Evolutionary conservation across 2,113 vertebrate genomes (phyloP).

Genomic region (Saccopteryx bilineata): DNA sequence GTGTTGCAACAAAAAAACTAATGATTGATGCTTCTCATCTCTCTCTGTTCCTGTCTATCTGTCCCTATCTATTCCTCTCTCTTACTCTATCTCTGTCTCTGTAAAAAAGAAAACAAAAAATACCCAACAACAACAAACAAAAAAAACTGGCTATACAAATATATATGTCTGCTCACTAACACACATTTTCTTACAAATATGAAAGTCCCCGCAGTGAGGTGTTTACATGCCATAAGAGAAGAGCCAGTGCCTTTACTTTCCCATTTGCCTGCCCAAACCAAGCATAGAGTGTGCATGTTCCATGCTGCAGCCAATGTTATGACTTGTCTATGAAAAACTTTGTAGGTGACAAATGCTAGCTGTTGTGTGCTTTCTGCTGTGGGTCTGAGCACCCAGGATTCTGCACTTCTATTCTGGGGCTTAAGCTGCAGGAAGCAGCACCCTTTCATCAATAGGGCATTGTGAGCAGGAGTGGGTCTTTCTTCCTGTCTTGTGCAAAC

Average conservation of each 20-base stretch:
- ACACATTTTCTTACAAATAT: conserved; percentile 43
- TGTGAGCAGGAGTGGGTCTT: neutral
- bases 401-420: neutral
- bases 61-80: no score
- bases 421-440: neutral
- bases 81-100: no score
- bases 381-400: neutral
- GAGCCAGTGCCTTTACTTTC: conserved; percentile 41
- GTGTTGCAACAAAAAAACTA: no score
- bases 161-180: conserved; percentile 11
- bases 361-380: neutral
- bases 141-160: neutral
- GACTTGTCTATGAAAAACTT: conserved; percentile 43
- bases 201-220: conserved; percentile 57
- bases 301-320: conserved; percentile 54
- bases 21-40: no score
- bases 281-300: conserved; percentile 27
- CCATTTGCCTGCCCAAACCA: conserved; percentile 64
- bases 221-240: conserved; percentile 64
- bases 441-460: neutral
- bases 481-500: neutral
- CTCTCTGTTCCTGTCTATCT: no score
- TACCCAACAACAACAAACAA: no score
- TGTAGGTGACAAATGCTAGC: conserved; percentile 37
- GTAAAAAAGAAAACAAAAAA: no score